Percentiles rank a stretch among this genome's conserved stretches.
These are phyloP conservation scores for Zaprionus lachaisei DNA, from an alignment of 1,140 invertebrate species.

Conservation along the genomic window DNA sequence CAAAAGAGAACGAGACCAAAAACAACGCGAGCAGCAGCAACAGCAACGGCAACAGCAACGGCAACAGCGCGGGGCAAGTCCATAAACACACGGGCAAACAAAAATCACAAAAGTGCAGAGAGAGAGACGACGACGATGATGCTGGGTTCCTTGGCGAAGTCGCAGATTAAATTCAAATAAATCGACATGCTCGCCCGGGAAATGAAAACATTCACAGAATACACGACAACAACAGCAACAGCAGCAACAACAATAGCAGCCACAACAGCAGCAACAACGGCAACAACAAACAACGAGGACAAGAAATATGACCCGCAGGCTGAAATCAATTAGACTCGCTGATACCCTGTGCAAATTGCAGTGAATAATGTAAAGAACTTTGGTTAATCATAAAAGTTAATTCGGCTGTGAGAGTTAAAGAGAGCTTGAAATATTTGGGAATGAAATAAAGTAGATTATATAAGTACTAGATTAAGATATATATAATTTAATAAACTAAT, in stretches of 20 bases:
- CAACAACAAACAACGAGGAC: conserved; percentile 41
- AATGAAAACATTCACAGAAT: conserved; percentile 79
- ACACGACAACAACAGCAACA: conserved; percentile 57
- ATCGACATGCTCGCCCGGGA: conserved; percentile 78
- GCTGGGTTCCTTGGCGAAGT: not conserved
- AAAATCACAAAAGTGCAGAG: conserved; percentile 17
- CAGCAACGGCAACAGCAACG: not conserved
- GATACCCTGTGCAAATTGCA: conserved; percentile 13
- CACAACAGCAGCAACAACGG: conserved; percentile 38
- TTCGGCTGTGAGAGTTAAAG: not conserved
- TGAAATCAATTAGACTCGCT: not conserved
- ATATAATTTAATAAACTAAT: too few relatives aligned
- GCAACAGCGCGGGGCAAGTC: conserved; percentile 43
- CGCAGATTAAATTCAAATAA: conserved; percentile 83
- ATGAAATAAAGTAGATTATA: not conserved
- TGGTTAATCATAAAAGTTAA: not conserved
- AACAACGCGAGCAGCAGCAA: conserved; percentile 39
- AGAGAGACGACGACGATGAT: conserved; percentile 1
- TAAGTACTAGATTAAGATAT: too few relatives aligned
- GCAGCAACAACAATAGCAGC: not conserved
- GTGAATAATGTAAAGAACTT: not conserved
- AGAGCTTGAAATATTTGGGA: not conserved
- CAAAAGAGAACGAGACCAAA: conserved; percentile 30
- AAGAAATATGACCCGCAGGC: conserved; percentile 26
- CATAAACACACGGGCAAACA: conserved; percentile 21